These are phyloP conservation scores for Ariolimax columbianus DNA, from an alignment of 2,888 invertebrate species.

Conservation along the genomic window DNA sequence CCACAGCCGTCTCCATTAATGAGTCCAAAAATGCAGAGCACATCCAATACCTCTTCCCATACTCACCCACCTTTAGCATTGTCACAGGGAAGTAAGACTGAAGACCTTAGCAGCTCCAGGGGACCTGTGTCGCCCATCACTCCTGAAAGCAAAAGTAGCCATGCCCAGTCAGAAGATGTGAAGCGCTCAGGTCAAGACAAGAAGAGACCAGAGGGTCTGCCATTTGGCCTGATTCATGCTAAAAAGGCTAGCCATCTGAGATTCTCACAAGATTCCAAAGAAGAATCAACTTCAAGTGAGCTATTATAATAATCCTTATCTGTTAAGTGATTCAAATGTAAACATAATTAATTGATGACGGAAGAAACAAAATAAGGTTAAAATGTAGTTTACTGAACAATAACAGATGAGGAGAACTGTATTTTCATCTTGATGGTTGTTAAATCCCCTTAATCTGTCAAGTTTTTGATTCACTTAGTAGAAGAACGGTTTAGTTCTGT, in stretches of 20 bases:
- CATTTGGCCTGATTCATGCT: slow-evolving; percentile 52
- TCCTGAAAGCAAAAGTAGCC: not conserved
- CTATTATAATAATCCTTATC: not conserved
- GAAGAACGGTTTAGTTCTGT: no score
- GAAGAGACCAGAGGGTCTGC: slow-evolving; percentile 57
- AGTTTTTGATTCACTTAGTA: no score
- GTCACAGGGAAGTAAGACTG: not conserved
- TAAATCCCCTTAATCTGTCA: no score
- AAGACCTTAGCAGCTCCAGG: not conserved
- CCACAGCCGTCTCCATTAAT: slow-evolving; percentile 4
- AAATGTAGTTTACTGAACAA: no score
- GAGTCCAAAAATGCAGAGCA: not conserved
- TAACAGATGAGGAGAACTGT: no score
- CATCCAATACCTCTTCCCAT: not conserved
- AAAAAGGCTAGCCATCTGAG: slow-evolving; percentile 58
- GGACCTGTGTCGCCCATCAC: not conserved
- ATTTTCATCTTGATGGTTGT: no score
- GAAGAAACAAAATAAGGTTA: no score
- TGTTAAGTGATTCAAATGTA: not conserved
- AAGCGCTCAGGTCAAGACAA: slow-evolving; percentile 55
- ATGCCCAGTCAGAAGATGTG: not conserved
- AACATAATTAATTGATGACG: no score
- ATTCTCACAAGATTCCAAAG: slow-evolving; percentile 62
- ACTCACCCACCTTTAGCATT: not conserved
- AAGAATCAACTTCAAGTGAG: slow-evolving; percentile 32